Evolutionary conservation across 2,888 invertebrate species (phyloP), one percentile per base, ranked within the genome.

Genomic region (Nomada fucata): DNA sequence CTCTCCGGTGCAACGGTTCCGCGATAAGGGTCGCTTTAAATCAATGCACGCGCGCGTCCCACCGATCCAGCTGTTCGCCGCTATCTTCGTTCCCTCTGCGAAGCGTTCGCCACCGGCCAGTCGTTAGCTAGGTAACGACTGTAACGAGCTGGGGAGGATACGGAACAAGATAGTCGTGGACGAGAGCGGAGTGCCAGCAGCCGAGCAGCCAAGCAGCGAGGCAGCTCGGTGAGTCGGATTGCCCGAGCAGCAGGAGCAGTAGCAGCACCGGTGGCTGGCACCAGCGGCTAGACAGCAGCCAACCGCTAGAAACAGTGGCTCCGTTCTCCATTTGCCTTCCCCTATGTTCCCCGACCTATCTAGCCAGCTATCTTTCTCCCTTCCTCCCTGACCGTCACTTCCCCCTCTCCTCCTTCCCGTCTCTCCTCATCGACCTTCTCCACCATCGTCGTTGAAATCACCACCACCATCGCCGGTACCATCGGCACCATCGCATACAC

Each of bases 401-500:
- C 80, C 65, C 80, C 65, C 76, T 70, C 78, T 71, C 57, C 11
- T 42, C 55, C 61, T 57, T 84, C 26, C 23, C 86, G 83, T 71
- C 70, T 72, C 76, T 74, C 71, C 77, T 72, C 77, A 68, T 77
- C 79, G 69, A 73, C 67, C 89, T 86, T 86, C 82, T 84, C 87
- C 86, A 83, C 69, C 86, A 86, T 87, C 90, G 90, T 88, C 90
- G 89, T 90, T 89, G 88, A 89, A 91, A 90, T 89, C 88, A 88
- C 90, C 88, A 87, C 89, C 88, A 89, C 88, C 86, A 88, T 82
- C 87, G 82, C 82, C 82, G 81, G 87, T 86, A 89, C 80, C 90
- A 88, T 79, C 85, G 76, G 50, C 76, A 69, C 82, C 82, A 79
- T 72, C 83, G 79, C 85, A 82, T 87, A 88, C 85, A 88, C 78